Percentiles rank a stretch among this genome's conserved stretches.
Evolutionary conservation across 2,797 vertebrate species (phyloP).

Genomic region (Fratercula arctica): DNA sequence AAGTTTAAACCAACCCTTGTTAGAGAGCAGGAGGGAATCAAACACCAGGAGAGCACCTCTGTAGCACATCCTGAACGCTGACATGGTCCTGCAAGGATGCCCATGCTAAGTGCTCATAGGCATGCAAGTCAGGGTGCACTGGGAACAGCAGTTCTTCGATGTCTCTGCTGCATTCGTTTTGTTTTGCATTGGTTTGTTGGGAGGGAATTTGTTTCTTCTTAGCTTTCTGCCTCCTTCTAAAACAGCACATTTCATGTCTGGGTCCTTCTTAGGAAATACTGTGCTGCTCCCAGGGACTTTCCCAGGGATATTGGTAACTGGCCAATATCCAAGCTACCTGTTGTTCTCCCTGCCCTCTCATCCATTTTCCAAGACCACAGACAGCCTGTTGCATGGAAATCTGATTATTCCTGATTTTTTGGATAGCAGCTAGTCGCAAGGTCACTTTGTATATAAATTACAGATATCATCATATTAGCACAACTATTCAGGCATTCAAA

Average conservation of each 20-base stretch:
- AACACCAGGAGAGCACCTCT: not conserved
- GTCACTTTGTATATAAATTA: slow-evolving; percentile 41
- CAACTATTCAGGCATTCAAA: slow-evolving; percentile 25
- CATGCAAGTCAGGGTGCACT: not conserved
- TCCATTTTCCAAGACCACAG: not conserved
- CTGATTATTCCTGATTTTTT: not conserved
- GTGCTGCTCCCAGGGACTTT: not conserved
- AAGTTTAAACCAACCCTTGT: not conserved
- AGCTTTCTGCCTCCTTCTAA: not conserved
- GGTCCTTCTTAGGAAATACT: not conserved
- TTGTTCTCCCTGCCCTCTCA: not conserved
- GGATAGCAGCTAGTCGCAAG: slow-evolving; percentile 23
- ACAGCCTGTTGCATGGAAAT: not conserved
- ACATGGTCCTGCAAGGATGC: not conserved
- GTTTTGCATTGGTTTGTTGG: not conserved
- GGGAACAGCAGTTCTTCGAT: accelerated
- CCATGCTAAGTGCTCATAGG: not conserved
- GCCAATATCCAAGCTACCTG: not conserved
- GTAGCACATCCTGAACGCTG: not conserved
- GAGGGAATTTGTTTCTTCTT: not conserved
- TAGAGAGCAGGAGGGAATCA: not conserved
- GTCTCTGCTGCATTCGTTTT: not conserved
- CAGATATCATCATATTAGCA: not conserved
- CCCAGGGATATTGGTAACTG: not conserved
- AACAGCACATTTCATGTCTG: not conserved